Evolutionary conservation across 2,888 invertebrate genomes (phyloP).

Genomic region (Acrocera orbiculus): DNA sequence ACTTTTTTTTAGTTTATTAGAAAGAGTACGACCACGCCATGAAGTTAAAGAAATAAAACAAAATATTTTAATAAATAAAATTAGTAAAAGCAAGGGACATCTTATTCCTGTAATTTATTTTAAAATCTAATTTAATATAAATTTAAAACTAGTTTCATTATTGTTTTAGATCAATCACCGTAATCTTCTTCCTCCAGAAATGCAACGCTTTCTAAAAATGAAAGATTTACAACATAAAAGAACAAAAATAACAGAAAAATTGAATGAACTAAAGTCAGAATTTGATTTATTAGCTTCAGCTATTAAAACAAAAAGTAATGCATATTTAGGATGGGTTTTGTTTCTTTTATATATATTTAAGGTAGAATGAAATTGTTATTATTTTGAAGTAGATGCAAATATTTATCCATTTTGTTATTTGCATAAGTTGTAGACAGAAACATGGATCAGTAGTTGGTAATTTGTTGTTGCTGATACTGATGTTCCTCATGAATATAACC

Average conservation of each 20-base stretch:
- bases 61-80: slow-evolving; percentile 22
- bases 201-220: slow-evolving; percentile 21
- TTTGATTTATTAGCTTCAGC: slow-evolving; percentile 18
- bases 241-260: slow-evolving; percentile 12
- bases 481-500: too few species aligned
- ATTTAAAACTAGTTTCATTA: too few species aligned
- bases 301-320: slow-evolving; percentile 25
- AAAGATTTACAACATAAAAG: slow-evolving; percentile 19
- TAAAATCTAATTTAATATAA: not conserved
- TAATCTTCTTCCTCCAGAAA: slow-evolving; percentile 21
- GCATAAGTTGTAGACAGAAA: too few species aligned
- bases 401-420: too few species aligned
- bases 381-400: too few species aligned
- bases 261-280: slow-evolving; percentile 17
- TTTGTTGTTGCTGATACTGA: too few species aligned
- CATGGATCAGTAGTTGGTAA: too few species aligned
- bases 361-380: too few species aligned
- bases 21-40: slow-evolving; percentile 22
- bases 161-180: too few species aligned
- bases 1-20: slow-evolving; percentile 21
- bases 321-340: too few species aligned
- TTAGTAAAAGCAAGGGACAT: slow-evolving; percentile 19
- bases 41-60: slow-evolving; percentile 20
- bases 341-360: too few species aligned
- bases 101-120: slow-evolving; percentile 18